A percentile compares a stretch with the other conserved stretches of the same genome.
These are phyloP conservation scores for Crotalus horridus DNA, from an alignment of 2,113 vertebrate species.

Conservation along the genomic window DNA sequence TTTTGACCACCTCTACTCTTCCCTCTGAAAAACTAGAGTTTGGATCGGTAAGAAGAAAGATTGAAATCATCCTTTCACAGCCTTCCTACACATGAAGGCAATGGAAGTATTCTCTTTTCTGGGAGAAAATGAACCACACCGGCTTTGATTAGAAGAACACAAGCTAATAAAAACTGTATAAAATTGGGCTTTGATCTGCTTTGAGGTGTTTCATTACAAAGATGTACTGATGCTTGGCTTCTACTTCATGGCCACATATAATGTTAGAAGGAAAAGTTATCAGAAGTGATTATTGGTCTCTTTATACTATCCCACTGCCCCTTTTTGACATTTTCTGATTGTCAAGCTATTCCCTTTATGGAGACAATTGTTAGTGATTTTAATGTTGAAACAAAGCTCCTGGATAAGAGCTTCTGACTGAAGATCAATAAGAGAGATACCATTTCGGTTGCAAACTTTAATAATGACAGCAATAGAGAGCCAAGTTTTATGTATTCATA, in stretches of 20 bases:
- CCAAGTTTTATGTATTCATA: conserved; percentile 73
- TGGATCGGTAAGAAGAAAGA: background rate
- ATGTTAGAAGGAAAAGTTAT: conserved; percentile 60
- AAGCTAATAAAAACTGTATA: conserved; percentile 45
- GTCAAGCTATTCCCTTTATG: conserved; percentile 67
- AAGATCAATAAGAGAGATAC: conserved; percentile 75
- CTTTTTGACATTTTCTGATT: conserved; percentile 69
- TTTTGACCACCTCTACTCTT: background rate
- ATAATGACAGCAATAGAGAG: conserved; percentile 74
- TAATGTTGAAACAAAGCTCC: conserved; percentile 75
- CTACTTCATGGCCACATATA: conserved; percentile 53
- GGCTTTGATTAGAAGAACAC: background rate
- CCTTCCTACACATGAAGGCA: background rate
- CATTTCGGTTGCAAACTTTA: conserved; percentile 67
- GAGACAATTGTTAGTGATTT: conserved; percentile 70
- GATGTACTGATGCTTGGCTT: conserved; percentile 57
- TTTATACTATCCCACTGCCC: background rate
- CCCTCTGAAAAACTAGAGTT: background rate
- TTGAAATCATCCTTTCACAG: background rate
- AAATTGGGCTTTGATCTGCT: conserved; percentile 57
- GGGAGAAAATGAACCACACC: conserved; percentile 25
- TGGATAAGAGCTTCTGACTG: conserved; percentile 71
- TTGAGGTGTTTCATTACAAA: conserved; percentile 59
- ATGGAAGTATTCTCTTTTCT: background rate
- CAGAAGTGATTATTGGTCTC: conserved; percentile 64